Evolutionary conservation across 1,140 invertebrate species (phyloP).

Genomic region (Drosophila dunni): DNA sequence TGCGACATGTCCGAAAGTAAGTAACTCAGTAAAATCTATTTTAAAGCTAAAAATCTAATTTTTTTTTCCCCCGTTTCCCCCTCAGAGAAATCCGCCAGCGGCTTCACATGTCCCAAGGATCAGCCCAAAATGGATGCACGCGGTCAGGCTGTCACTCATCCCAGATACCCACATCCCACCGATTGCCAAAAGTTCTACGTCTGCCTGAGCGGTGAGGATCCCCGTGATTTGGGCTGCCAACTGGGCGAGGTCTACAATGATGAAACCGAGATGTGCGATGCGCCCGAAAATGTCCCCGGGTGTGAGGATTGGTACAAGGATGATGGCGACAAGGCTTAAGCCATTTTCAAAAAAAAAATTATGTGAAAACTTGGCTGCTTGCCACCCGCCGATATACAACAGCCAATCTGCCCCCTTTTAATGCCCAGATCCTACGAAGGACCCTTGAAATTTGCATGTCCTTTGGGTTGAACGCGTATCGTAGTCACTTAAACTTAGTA

Average conservation of each 20-base stretch:
- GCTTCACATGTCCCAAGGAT: conserved; percentile 92
- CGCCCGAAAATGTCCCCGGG: conserved; percentile 94
- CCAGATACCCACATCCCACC: conserved; percentile 93
- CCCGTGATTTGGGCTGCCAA: conserved; percentile 93
- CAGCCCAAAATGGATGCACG: conserved; percentile 87
- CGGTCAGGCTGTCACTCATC: conserved; percentile 91
- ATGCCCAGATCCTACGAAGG: conserved; percentile 28
- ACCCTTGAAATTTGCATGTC: conserved; percentile 2
- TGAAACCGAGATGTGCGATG: conserved; percentile 91
- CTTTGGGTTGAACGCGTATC: conserved; percentile 58
- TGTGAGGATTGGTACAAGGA: conserved; percentile 96
- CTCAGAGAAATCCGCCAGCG: conserved; percentile 90
- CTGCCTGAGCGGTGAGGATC: conserved; percentile 93
- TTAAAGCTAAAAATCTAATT: not conserved
- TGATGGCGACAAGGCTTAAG: conserved; percentile 85
- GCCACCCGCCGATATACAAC: conserved; percentile 38
- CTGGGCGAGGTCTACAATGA: conserved; percentile 95
- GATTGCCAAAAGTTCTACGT: conserved; percentile 95
- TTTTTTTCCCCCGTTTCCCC: not conserved
- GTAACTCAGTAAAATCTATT: conserved; percentile 3
- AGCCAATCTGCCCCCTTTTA: conserved; percentile 1
- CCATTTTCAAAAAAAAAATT: not conserved
- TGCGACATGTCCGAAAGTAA: conserved; percentile 85
- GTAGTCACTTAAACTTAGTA: conserved; percentile 78
- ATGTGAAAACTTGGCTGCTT: conserved; percentile 7